Conservation (phyloP, 1,140 invertebrate genomes). For the Drosophila asahinai region DNA sequence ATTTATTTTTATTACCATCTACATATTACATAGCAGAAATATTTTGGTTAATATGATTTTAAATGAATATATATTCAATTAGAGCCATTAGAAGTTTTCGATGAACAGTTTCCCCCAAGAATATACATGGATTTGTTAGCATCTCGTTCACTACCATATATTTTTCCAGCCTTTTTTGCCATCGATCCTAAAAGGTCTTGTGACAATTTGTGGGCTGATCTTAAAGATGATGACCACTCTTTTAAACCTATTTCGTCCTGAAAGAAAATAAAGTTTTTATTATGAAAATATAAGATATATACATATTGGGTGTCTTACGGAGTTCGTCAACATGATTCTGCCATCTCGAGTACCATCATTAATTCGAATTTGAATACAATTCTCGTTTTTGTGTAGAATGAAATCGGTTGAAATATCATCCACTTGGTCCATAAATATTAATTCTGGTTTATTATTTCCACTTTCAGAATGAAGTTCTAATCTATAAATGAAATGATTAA, state of each 20-base stretch:
- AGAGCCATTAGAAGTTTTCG: constrained; percentile 80
- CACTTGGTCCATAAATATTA: constrained; percentile 97
- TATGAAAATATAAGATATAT: not conserved
- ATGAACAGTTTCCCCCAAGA: constrained; percentile 73
- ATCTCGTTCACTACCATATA: constrained; percentile 93
- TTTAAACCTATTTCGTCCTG: constrained; percentile 98
- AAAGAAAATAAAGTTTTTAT: constrained; percentile 60
- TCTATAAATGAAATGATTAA: constrained; percentile 61
- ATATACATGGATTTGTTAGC: constrained; percentile 80
- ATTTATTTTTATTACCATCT: constrained; percentile 12
- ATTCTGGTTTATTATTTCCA: constrained; percentile 94
- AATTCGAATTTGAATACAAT: constrained; percentile 95
- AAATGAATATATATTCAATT: constrained; percentile 64
- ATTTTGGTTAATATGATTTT: constrained; percentile 5
- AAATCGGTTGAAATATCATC: constrained; percentile 95
- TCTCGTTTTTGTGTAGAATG: constrained; percentile 95
- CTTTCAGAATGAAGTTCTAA: constrained; percentile 97
- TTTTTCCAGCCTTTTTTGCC: constrained; percentile 98
- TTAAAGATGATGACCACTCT: constrained; percentile 96
- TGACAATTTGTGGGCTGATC: constrained; percentile 96
- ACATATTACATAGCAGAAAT: constrained; percentile 13
- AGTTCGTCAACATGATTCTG: constrained; percentile 96
- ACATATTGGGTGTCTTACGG: constrained; percentile 87
- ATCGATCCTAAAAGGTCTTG: constrained; percentile 96
- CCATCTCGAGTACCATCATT: constrained; percentile 90